These are phyloP conservation scores for Macrotis lagotis DNA, from an alignment of 2,113 vertebrate genomes.

Conservation along the genomic window DNA sequence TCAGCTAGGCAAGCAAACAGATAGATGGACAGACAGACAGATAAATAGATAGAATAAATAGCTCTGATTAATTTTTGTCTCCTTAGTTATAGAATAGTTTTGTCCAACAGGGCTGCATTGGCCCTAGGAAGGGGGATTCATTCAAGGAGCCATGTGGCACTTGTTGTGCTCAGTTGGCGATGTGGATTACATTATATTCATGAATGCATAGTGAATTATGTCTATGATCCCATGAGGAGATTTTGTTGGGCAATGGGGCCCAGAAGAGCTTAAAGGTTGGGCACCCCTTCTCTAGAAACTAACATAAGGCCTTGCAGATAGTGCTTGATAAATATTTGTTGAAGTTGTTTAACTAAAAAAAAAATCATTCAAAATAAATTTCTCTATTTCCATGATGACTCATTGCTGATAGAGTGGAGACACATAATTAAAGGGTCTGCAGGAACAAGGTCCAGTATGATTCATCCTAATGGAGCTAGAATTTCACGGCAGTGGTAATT, in stretches of 20 bases:
- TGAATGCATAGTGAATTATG: too few relatives aligned
- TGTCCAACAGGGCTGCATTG: too few relatives aligned
- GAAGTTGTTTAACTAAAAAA: background rate
- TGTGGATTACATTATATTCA: too few relatives aligned
- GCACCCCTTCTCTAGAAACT: too few relatives aligned
- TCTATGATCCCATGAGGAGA: too few relatives aligned
- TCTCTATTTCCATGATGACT: background rate
- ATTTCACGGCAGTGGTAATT: background rate
- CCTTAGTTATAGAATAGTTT: too few relatives aligned
- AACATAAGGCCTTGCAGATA: background rate
- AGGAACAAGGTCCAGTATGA: background rate
- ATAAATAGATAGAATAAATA: background rate
- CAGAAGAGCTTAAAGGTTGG: too few relatives aligned
- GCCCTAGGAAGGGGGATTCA: too few relatives aligned
- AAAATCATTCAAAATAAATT: background rate
- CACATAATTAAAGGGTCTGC: background rate
- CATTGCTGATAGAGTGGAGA: background rate
- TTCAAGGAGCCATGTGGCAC: too few relatives aligned
- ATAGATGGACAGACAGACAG: background rate
- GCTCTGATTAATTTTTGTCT: background rate
- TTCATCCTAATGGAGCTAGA: background rate
- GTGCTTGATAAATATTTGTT: background rate
- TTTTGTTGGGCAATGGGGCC: too few relatives aligned
- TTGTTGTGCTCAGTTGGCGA: too few relatives aligned
- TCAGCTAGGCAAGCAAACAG: too few relatives aligned